These are phyloP conservation scores for Geococcyx californianus DNA, from an alignment of 2,113 vertebrate genomes.

Conservation along the genomic window DNA sequence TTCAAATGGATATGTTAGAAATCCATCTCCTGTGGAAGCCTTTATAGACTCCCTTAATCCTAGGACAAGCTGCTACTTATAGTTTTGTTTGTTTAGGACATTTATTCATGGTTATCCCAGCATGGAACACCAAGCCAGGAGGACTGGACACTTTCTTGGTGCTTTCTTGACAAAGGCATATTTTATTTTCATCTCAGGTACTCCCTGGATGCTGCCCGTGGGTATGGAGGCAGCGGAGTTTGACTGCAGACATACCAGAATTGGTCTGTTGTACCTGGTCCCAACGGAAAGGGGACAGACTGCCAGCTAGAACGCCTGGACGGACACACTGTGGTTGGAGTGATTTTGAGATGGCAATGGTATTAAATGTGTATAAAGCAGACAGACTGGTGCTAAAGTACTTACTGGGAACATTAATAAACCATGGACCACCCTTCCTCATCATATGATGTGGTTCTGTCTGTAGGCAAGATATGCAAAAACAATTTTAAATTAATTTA, in stretches of 20 bases:
- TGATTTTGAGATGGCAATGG: background rate
- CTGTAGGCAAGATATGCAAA: slow-evolving; percentile 56
- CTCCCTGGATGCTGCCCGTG: background rate
- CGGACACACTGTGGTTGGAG: slow-evolving; percentile 25
- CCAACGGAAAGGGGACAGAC: background rate
- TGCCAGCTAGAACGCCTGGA: background rate
- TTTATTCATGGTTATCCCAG: background rate
- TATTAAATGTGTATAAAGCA: slow-evolving; percentile 40
- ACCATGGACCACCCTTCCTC: slow-evolving; percentile 23
- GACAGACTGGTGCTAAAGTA: slow-evolving; percentile 50
- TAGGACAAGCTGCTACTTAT: background rate
- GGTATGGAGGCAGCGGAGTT: background rate
- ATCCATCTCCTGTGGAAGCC: background rate
- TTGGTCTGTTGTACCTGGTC: slow-evolving; percentile 13
- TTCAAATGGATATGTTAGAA: background rate
- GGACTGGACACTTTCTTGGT: background rate
- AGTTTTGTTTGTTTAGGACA: background rate
- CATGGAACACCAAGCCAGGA: background rate
- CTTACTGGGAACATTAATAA: slow-evolving; percentile 29
- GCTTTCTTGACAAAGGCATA: background rate
- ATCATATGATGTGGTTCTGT: slow-evolving; percentile 43
- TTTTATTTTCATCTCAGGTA: background rate
- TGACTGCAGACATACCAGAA: slow-evolving; percentile 9
- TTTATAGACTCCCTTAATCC: background rate
- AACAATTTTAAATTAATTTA: slow-evolving; percentile 71